A percentile compares a stretch with the other conserved stretches of the same genome.
Evolutionary conservation across 2,113 vertebrate species (phyloP).

Genomic region (Arvicanthis niloticus): DNA sequence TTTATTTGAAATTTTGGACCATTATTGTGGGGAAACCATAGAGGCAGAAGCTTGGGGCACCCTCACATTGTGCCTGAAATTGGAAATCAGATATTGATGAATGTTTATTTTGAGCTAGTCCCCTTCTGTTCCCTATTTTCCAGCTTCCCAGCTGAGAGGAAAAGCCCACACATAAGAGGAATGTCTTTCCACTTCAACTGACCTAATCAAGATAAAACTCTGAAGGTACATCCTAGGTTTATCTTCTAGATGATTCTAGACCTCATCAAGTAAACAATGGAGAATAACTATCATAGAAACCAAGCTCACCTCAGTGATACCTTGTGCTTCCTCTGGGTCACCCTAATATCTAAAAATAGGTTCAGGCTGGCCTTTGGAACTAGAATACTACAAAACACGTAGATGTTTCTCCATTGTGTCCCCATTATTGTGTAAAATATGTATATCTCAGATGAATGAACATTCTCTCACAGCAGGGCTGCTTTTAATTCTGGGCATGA

Average conservation of each 20-base stretch:
- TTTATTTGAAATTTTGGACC: background rate
- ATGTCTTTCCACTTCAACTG: background rate
- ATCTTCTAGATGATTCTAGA: background rate
- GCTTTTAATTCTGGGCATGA: constrained; percentile 55
- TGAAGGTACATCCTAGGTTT: background rate
- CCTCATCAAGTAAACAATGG: background rate
- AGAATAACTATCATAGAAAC: background rate
- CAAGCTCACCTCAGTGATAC: background rate
- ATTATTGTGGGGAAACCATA: too few species aligned
- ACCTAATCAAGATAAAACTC: background rate
- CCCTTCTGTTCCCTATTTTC: background rate
- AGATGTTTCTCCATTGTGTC: background rate
- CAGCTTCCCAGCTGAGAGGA: too few species aligned
- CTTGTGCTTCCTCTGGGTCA: background rate
- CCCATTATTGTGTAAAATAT: constrained; percentile 12
- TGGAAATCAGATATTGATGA: background rate
- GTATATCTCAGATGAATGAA: constrained; percentile 2
- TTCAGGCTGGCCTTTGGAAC: background rate
- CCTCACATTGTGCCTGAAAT: background rate
- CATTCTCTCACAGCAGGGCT: background rate
- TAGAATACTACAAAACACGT: background rate
- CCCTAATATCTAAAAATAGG: background rate
- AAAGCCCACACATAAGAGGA: too few species aligned
- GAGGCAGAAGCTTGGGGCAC: too few species aligned
- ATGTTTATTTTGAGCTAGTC: too few species aligned